Evolutionary conservation across 2,797 vertebrate species (phyloP), one percentile per base, ranked within the genome.

Genomic region (Pseudotriccus pelzelni): DNA sequence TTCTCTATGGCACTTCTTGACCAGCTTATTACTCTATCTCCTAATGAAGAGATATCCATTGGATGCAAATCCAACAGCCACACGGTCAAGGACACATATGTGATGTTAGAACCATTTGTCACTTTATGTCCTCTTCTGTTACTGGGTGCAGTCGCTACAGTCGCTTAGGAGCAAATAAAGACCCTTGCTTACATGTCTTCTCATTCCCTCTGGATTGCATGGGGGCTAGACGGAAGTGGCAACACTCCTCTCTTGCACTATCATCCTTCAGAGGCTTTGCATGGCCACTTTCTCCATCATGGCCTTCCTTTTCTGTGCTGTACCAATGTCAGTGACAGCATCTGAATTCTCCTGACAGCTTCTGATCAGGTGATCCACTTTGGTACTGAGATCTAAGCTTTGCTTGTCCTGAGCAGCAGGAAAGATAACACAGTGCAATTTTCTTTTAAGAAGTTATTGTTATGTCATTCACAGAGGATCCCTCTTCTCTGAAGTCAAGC

Each of bases 71-170:
- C 18, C 22, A 44, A 4, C 18, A 59, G 28, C 28, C 16, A 2
- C 1, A 3, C 0, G 5, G 30, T 67, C 52, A 77, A 32, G 7
- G 41, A 56, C 27, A 43, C 14, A 11, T 10, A 18, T 9, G 17
- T 19, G 23, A 4, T 22, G 21, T 58, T 75, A 55, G 20, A 86
- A 84, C 14, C 64, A 32, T 58, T 28, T 50, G 25, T 58, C 11
- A 44, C 79, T 88, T 91, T 60, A 39, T 0, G 0, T 41, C 34
- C 9, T 88, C 28, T 84, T 82, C 27, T 76, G n/a, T 39, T 69
- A 5, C 36, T 76, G n/a, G 9, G 7, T 27, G 24, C n/a, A 84
- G 50, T 22, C 22, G 20, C n/a, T 73, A 20, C 10, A 89, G 32
- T 44, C 7, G 34, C 12, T 22, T 66, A 27, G 64, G 50, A 86